Percentiles rank a stretch among this genome's conserved stretches.
These are phyloP conservation scores for Entelurus aequoreus DNA, from an alignment of 2,113 vertebrate species.

Conservation along the genomic window DNA sequence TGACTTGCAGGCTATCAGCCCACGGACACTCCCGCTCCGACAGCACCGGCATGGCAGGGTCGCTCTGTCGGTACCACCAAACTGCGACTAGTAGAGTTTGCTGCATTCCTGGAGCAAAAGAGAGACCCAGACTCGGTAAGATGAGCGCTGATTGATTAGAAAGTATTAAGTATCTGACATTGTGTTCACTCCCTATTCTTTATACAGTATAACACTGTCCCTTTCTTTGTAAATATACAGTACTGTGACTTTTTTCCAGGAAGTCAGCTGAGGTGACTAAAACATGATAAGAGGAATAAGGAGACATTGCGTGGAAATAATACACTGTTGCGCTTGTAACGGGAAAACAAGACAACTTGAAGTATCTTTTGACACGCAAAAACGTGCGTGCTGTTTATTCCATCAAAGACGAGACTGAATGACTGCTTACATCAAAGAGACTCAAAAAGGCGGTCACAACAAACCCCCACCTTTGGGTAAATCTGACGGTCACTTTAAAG, in stretches of 20 bases:
- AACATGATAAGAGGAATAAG: constrained; percentile 30
- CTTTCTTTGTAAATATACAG: constrained; percentile 23
- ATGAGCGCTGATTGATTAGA: constrained; percentile 7
- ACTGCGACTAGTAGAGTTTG: constrained; percentile 95
- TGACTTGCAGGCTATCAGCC: constrained; percentile 84
- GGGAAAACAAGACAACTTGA: no score
- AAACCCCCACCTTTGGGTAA: no score
- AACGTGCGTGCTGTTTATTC: no score
- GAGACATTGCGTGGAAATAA: constrained; percentile 26
- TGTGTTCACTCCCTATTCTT: constrained; percentile 12
- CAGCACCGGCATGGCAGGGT: constrained; percentile 95
- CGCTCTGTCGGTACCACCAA: constrained; percentile 96
- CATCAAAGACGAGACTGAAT: no score
- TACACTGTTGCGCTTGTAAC: not conserved
- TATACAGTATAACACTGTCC: constrained; percentile 24
- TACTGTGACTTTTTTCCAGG: constrained; percentile 41
- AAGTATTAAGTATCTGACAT: constrained; percentile 15
- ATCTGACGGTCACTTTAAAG: no score
- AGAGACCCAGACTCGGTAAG: constrained; percentile 91
- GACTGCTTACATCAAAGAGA: no score
- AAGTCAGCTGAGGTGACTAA: constrained; percentile 37
- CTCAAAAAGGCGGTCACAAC: no score
- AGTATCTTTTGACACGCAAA: no score
- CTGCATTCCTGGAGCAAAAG: constrained; percentile 95
- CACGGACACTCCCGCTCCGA: constrained; percentile 82